phyloP scores from a whole-genome alignment of 2,113 vertebrate genomes.

The Limnothrissa miodon region DNA sequence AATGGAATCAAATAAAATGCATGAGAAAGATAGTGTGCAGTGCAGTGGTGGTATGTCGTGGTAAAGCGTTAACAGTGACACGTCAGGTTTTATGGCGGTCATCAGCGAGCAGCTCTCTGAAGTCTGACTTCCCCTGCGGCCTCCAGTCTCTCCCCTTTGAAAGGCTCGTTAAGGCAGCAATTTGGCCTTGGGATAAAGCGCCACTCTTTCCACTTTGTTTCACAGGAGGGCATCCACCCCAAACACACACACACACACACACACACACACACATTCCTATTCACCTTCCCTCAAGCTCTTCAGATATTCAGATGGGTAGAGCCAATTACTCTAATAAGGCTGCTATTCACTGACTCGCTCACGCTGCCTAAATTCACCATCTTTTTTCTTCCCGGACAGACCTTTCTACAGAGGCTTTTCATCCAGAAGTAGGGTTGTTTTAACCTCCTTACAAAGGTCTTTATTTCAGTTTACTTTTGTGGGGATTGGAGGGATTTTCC shows the following conservation, averaged over 20 bases:
- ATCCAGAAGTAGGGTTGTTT: background rate
- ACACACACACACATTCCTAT: background rate
- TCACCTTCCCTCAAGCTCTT: background rate
- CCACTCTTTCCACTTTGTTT: conserved; percentile 16
- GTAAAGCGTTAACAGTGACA: background rate
- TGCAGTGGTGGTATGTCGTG: background rate
- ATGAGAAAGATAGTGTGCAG: background rate
- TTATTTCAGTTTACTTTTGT: background rate
- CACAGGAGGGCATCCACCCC: conserved; percentile 9
- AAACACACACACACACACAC: conserved; percentile 1
- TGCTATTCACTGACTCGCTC: background rate
- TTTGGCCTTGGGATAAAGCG: background rate
- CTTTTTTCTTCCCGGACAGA: background rate
- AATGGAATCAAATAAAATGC: conserved; percentile 2
- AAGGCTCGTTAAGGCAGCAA: conserved; percentile 6
- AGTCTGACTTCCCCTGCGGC: background rate
- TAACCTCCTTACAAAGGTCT: background rate
- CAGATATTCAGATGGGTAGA: conserved; percentile 28
- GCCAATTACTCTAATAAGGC: conserved; percentile 25
- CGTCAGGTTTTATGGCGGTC: background rate
- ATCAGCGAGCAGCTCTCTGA: background rate
- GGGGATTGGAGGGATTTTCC: background rate
- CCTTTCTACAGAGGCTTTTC: background rate
- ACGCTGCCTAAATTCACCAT: conserved; percentile 20
- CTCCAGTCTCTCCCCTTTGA: background rate